phyloP scores from a whole-genome alignment of 2,888 invertebrate species.

The Papilio elwesi region DNA sequence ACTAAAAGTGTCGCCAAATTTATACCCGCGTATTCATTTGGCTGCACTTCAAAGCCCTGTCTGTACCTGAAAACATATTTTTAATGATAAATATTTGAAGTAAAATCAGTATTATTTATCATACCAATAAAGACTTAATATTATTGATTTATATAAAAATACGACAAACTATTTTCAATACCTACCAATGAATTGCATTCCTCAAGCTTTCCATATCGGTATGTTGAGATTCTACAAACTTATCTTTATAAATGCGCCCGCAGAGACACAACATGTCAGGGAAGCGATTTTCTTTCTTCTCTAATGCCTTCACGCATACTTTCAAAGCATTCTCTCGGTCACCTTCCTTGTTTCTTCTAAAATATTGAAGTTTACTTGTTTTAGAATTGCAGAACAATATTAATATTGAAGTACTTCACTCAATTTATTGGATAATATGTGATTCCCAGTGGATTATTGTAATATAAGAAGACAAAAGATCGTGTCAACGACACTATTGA shows the following conservation, averaged over 20 bases:
- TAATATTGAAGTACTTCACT: background rate
- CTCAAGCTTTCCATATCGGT: constrained; percentile 93
- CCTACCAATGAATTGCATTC: constrained; percentile 96
- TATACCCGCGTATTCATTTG: constrained; percentile 99
- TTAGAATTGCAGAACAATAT: background rate
- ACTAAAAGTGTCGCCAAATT: constrained; percentile 98
- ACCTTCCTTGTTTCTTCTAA: constrained; percentile 94
- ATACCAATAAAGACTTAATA: too few relatives aligned
- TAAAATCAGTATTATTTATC: constrained; percentile 1
- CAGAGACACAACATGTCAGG: constrained; percentile 99
- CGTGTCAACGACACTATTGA: too few relatives aligned
- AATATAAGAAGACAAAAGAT: too few relatives aligned
- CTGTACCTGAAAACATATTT: constrained; percentile 86
- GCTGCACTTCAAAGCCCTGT: constrained; percentile 98
- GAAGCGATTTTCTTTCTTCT: constrained; percentile 96
- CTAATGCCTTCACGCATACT: constrained; percentile 95
- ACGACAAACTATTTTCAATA: constrained; percentile 3
- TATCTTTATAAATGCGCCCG: constrained; percentile 98
- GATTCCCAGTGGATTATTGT: too few relatives aligned
- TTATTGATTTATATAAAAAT: too few relatives aligned
- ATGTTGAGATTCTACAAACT: constrained; percentile 98
- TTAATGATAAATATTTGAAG: constrained; percentile 1
- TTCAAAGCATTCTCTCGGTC: constrained; percentile 97
- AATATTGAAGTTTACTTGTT: constrained; percentile 4
- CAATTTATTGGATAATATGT: too few relatives aligned